These are phyloP conservation scores for Melitaea cinxia DNA, from an alignment of 1,140 invertebrate genomes.

Conservation along the genomic window DNA sequence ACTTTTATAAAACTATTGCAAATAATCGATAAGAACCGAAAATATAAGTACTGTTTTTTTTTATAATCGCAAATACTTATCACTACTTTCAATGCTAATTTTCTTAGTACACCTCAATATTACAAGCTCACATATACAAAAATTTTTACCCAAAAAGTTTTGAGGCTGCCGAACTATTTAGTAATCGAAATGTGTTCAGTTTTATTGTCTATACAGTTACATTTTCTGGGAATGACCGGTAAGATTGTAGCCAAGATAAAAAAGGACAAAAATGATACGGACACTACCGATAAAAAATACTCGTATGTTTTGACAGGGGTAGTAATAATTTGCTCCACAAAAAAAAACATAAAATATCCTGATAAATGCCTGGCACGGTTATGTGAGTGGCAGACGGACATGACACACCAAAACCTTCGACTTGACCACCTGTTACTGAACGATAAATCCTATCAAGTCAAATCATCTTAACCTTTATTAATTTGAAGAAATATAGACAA, in stretches of 20 bases:
- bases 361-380: constrained; percentile 39
- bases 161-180: constrained; percentile 31
- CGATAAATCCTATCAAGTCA: constrained; percentile 71
- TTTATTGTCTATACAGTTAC: constrained; percentile 31
- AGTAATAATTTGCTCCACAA: constrained; percentile 49
- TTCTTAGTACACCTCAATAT: too few species aligned
- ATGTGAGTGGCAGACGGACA: constrained; percentile 43
- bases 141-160: constrained; percentile 1
- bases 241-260: constrained; percentile 48
- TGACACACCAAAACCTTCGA: constrained; percentile 47
- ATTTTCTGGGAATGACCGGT: constrained; percentile 56
- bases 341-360: constrained; percentile 44
- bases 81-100: too few species aligned
- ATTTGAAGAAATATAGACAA: constrained; percentile 76
- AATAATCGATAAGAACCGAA: too few species aligned
- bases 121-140: neutral
- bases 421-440: constrained; percentile 70
- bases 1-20: too few species aligned
- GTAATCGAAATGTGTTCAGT: constrained; percentile 34
- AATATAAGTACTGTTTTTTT: too few species aligned
- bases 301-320: constrained; percentile 45
- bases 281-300: constrained; percentile 20
- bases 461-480: constrained; percentile 67
- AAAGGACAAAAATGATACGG: constrained; percentile 44
- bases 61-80: too few species aligned